These are phyloP conservation scores for Sylvietta virens DNA, from an alignment of 2,113 vertebrate genomes.

Conservation along the genomic window DNA sequence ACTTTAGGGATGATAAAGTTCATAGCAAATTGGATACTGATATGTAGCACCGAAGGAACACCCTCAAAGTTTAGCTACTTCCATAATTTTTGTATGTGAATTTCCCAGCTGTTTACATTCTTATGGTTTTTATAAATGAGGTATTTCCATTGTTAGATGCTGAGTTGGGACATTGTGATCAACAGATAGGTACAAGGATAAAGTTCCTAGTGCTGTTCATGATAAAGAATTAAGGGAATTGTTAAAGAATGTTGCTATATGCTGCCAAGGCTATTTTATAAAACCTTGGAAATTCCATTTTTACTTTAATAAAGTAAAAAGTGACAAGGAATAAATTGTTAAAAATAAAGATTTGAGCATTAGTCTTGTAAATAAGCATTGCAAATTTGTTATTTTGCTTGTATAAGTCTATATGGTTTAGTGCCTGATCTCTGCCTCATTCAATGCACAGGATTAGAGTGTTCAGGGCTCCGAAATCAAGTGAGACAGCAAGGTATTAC, in stretches of 20 bases:
- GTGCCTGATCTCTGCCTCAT: neutral
- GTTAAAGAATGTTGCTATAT: neutral
- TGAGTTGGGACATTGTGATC: neutral
- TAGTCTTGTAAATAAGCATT: neutral
- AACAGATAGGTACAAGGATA: neutral
- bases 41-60: neutral
- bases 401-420: neutral
- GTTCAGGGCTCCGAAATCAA: neutral
- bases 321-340: accelerated
- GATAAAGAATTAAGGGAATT: neutral
- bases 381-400: neutral
- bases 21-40: neutral
- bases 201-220: neutral
- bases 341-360: neutral
- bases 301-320: neutral
- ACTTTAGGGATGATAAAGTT: neutral
- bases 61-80: neutral
- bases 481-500: neutral
- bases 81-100: neutral
- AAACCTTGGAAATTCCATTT: neutral
- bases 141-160: neutral
- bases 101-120: neutral
- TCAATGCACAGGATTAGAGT: neutral
- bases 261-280: neutral
- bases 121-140: neutral